Percentiles rank a stretch among this genome's conserved stretches.
These are phyloP conservation scores for Epirrhoe alternata DNA, from an alignment of 2,888 invertebrate species.

Conservation along the genomic window DNA sequence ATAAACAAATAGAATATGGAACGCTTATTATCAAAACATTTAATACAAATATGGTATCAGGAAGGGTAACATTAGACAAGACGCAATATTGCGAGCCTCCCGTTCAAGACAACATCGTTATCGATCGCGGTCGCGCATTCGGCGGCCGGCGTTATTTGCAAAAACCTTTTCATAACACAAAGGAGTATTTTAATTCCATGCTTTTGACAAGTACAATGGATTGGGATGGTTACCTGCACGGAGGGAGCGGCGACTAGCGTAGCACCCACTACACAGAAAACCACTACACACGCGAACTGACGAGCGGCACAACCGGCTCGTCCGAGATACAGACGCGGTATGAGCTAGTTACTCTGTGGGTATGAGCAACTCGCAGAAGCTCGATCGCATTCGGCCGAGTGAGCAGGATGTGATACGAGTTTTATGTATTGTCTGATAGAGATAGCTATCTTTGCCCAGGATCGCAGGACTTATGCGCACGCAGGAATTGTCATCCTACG, in stretches of 20 bases:
- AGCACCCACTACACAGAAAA: constrained; percentile 72
- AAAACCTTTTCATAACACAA: constrained; percentile 63
- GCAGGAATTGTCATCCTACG: constrained; percentile 58
- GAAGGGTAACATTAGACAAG: constrained; percentile 57
- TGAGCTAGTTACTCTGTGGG: no score
- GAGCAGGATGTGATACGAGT: constrained; percentile 52
- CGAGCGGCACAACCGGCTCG: constrained; percentile 78
- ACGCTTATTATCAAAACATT: constrained; percentile 51
- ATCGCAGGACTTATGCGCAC: constrained; percentile 70
- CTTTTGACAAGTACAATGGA: constrained; percentile 34
- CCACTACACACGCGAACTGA: constrained; percentile 77
- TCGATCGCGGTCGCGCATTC: constrained; percentile 77
- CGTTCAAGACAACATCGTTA: constrained; percentile 78
- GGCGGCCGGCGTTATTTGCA: constrained; percentile 61
- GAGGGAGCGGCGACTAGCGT: constrained; percentile 60
- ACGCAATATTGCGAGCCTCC: constrained; percentile 59
- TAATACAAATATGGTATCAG: constrained; percentile 49
- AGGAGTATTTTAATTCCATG: constrained; percentile 45
- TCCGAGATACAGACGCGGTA: constrained; percentile 73
- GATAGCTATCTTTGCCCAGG: constrained; percentile 56
- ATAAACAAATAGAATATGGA: constrained; percentile 38
- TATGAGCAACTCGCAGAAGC: constrained; percentile 70
- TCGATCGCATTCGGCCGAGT: constrained; percentile 70
- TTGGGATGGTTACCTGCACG: constrained; percentile 66
- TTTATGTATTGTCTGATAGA: constrained; percentile 45